A percentile compares a stretch with the other conserved stretches of the same genome.
Conservation (phyloP, 2,888 invertebrate species). For the Gortyna flavago region DNA sequence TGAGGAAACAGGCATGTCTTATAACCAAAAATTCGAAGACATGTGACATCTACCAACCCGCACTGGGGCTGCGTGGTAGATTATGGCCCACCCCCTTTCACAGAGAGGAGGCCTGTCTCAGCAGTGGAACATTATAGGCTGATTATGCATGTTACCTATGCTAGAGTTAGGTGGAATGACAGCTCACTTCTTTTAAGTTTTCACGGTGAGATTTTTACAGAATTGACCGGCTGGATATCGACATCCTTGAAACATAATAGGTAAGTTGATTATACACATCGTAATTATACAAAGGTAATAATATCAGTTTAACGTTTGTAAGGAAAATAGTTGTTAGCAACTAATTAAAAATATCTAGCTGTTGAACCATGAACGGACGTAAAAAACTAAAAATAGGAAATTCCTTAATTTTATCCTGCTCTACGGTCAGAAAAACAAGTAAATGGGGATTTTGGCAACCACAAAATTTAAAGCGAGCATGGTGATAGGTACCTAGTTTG, state of each 20-base stretch:
- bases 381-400: background rate
- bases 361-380: background rate
- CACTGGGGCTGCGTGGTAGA: no score
- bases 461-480: background rate
- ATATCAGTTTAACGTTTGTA: background rate
- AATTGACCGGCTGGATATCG: background rate
- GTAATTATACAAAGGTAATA: no score
- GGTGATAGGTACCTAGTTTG: background rate
- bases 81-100: no score
- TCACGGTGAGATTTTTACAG: no score
- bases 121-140: no score
- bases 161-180: background rate
- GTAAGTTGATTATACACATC: background rate
- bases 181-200: background rate
- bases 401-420: background rate
- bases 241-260: background rate
- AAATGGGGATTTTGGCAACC: background rate
- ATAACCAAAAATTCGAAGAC: no score
- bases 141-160: no score
- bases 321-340: constrained; percentile 23
- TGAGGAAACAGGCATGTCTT: no score
- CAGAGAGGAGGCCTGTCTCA: no score
- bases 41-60: no score
- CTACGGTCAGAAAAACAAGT: background rate
- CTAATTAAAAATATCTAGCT: constrained; percentile 15